phyloP scores from a whole-genome alignment of 2,888 invertebrate species.

The Drosophila basisetae region DNA sequence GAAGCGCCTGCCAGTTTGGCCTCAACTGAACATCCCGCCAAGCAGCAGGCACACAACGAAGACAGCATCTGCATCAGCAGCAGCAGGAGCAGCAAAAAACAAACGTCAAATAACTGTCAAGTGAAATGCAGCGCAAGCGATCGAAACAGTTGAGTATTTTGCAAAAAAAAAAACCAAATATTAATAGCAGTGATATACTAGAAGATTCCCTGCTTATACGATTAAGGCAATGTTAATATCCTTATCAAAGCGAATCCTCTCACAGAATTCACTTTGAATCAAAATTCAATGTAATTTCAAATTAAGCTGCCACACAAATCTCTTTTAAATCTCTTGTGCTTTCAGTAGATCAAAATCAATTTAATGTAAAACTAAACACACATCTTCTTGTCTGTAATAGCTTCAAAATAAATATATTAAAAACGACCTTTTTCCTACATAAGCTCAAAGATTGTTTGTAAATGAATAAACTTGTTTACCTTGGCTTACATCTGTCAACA shows the following conservation, averaged over 20 bases:
- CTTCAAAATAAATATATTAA: background rate
- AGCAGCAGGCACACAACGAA: slow-evolving; percentile 21
- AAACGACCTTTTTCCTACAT: background rate
- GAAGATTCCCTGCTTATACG: background rate
- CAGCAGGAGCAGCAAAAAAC: slow-evolving; percentile 17
- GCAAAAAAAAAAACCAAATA: slow-evolving; percentile 1
- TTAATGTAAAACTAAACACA: background rate
- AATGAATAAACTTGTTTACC: background rate
- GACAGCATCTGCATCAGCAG: slow-evolving; percentile 13
- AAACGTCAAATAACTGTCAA: slow-evolving; percentile 55
- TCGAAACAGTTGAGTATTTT: slow-evolving; percentile 41
- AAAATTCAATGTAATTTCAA: background rate
- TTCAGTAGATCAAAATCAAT: background rate
- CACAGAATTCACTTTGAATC: background rate
- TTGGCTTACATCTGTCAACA: background rate
- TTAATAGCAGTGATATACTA: slow-evolving; percentile 3
- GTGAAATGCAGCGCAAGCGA: slow-evolving; percentile 50
- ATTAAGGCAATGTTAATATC: background rate
- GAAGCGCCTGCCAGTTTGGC: slow-evolving; percentile 43
- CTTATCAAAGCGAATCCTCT: background rate
- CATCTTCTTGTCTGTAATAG: background rate
- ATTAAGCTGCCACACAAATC: background rate
- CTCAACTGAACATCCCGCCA: slow-evolving; percentile 47
- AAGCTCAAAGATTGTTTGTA: background rate
- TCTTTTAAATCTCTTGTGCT: background rate